These are phyloP conservation scores for Anguilla megastoma DNA, from an alignment of 2,797 vertebrate species.

Conservation along the genomic window DNA sequence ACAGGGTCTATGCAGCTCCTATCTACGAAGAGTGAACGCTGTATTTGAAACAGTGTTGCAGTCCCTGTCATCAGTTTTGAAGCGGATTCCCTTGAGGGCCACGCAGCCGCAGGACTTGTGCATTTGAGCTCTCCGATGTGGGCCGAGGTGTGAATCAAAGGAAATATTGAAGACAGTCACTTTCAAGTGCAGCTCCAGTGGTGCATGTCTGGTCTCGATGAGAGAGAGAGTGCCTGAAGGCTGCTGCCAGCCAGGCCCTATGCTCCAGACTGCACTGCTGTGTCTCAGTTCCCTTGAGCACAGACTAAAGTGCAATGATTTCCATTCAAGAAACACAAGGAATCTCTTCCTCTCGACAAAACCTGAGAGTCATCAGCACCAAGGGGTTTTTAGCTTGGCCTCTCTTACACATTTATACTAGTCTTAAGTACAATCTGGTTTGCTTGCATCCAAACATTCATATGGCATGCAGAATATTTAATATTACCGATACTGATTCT, in stretches of 20 bases:
- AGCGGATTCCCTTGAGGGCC: background rate
- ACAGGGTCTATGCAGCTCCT: background rate
- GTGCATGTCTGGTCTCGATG: constrained; percentile 4
- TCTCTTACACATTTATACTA: background rate
- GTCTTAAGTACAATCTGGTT: too few species aligned
- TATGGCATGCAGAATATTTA: too few species aligned
- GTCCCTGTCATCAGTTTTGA: background rate
- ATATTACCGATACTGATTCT: too few species aligned
- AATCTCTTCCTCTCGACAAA: background rate
- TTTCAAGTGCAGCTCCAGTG: background rate
- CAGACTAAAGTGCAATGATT: background rate
- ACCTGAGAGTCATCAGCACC: background rate
- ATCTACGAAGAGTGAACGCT: background rate
- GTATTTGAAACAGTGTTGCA: background rate
- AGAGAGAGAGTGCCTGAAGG: constrained; percentile 18
- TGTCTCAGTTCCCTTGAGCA: background rate
- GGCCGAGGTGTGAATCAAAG: constrained; percentile 22
- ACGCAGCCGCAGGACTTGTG: background rate
- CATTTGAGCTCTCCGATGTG: background rate
- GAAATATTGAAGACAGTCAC: background rate
- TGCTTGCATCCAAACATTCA: too few species aligned
- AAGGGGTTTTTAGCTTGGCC: background rate
- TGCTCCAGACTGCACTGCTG: background rate
- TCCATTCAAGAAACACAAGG: background rate
- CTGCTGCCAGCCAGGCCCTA: background rate